Percentiles rank a stretch among this genome's conserved stretches.
Conservation (phyloP, 1,140 invertebrate genomes). For the Drosophila subpulchrella region DNA sequence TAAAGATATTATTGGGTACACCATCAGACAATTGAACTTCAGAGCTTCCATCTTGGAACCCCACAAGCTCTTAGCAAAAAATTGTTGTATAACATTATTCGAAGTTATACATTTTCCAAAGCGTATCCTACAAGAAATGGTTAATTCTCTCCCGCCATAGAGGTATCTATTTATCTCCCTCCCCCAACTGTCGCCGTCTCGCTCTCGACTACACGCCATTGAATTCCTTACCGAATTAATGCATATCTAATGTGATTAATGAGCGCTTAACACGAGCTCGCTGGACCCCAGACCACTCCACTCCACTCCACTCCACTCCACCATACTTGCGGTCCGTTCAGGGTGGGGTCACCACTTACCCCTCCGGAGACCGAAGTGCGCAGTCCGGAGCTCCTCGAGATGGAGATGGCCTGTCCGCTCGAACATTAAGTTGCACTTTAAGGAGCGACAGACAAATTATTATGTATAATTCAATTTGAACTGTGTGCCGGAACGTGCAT, state of each 20-base stretch:
- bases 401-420: slow-evolving; percentile 21
- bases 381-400: not conserved
- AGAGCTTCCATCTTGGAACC: not conserved
- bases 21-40: not conserved
- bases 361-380: not conserved
- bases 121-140: slow-evolving; percentile 9
- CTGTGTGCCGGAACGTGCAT: slow-evolving; percentile 81
- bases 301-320: slow-evolving; percentile 9
- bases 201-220: slow-evolving; percentile 4
- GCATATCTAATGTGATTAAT: slow-evolving; percentile 82
- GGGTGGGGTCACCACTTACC: slow-evolving; percentile 40
- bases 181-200: slow-evolving; percentile 6
- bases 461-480: slow-evolving; percentile 83
- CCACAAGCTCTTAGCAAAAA: not conserved
- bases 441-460: slow-evolving; percentile 79
- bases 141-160: not conserved
- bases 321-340: slow-evolving; percentile 17
- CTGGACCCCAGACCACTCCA: slow-evolving; percentile 10
- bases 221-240: slow-evolving; percentile 64
- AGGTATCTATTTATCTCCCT: slow-evolving; percentile 17
- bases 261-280: slow-evolving; percentile 76
- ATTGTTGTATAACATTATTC: not conserved
- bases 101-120: slow-evolving; percentile 14
- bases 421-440: slow-evolving; percentile 80
- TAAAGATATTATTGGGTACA: not conserved